Evolutionary conservation across 2,888 invertebrate species (phyloP).

Genomic region (Tortrix viridana): DNA sequence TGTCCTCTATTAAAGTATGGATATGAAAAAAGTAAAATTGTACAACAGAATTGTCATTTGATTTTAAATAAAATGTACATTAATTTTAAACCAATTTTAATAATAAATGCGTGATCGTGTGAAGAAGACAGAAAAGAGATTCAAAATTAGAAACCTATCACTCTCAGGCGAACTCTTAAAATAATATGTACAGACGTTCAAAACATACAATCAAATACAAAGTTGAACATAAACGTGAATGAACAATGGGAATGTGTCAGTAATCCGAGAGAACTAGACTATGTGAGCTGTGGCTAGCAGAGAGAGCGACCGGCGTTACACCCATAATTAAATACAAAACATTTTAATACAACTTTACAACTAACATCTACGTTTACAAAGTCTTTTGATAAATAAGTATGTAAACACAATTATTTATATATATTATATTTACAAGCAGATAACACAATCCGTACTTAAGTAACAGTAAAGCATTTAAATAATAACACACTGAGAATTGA

Average conservation of each 20-base stretch:
- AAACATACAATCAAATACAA: constrained; percentile 76
- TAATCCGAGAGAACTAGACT: constrained; percentile 66
- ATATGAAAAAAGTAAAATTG: constrained; percentile 38
- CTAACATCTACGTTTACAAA: constrained; percentile 82
- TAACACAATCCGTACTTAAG: constrained; percentile 78
- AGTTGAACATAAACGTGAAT: constrained; percentile 58
- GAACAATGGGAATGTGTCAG: constrained; percentile 47
- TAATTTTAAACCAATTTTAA: constrained; percentile 36
- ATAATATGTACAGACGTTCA: constrained; percentile 81
- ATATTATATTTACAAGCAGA: constrained; percentile 83
- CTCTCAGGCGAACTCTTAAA: constrained; percentile 80
- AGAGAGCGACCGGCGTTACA: constrained; percentile 82
- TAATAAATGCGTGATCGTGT: constrained; percentile 43
- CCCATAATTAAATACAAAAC: constrained; percentile 81
- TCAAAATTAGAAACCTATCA: constrained; percentile 73
- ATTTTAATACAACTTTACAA: constrained; percentile 83
- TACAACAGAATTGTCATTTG: constrained; percentile 37
- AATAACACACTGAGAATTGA: constrained; percentile 84
- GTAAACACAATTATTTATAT: constrained; percentile 75
- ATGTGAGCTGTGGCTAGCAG: constrained; percentile 70
- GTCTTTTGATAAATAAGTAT: constrained; percentile 79
- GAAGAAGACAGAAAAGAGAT: constrained; percentile 71
- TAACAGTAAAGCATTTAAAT: constrained; percentile 82
- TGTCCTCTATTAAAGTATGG: constrained; percentile 58
- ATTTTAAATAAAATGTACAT: constrained; percentile 36